Conservation (phyloP, 2,113 vertebrate species). For the Bubo scandiacus region DNA sequence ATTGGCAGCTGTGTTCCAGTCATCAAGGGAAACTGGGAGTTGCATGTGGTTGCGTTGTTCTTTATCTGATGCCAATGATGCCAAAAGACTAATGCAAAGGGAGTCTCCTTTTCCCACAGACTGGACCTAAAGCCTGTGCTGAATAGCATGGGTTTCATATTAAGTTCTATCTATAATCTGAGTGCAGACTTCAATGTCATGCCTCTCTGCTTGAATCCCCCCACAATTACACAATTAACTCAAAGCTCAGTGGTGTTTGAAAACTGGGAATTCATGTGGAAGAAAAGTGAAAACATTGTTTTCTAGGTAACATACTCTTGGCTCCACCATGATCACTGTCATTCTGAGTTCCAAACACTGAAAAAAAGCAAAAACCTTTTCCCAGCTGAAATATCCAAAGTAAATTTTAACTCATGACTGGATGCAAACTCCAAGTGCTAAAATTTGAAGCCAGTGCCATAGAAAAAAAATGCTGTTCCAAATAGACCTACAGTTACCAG, state of each 20-base stretch:
- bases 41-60: neutral
- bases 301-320: neutral
- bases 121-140: neutral
- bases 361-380: neutral
- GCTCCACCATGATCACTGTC: neutral
- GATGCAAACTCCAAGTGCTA: neutral
- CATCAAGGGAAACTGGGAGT: neutral
- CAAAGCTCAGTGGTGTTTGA: neutral
- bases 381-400: neutral
- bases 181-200: neutral
- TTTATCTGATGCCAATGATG: neutral
- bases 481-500: neutral
- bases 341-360: neutral
- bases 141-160: neutral
- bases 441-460: neutral
- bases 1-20: neutral
- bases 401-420: neutral
- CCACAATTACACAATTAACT: neutral
- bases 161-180: neutral
- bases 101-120: neutral
- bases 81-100: neutral
- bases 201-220: neutral
- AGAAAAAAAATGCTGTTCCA: neutral
- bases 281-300: neutral
- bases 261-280: neutral